Conservation (phyloP, 1,140 invertebrate species). For the Aphelinus atriplicis region DNA sequence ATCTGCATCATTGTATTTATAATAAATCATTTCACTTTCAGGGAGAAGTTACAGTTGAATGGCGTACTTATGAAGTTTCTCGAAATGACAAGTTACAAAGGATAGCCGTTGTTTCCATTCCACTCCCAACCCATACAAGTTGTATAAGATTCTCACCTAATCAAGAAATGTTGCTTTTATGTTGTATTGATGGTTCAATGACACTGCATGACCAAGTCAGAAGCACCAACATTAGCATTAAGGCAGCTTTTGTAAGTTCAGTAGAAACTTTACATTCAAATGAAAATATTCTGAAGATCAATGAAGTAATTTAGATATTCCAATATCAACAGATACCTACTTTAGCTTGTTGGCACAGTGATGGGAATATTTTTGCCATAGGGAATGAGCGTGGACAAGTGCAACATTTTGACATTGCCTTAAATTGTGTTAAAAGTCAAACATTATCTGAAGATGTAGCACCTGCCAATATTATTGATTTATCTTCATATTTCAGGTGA, state of each 20-base stretch:
- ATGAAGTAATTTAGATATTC: constrained; percentile 17
- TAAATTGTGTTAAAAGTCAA: constrained; percentile 75
- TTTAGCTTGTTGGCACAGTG: constrained; percentile 77
- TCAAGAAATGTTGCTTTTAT: constrained; percentile 77
- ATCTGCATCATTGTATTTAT: constrained; percentile 3
- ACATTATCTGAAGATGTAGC: constrained; percentile 74
- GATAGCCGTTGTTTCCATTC: constrained; percentile 74
- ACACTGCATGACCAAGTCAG: constrained; percentile 76
- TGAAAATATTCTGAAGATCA: too few species aligned
- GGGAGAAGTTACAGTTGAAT: constrained; percentile 81
- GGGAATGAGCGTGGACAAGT: constrained; percentile 79
- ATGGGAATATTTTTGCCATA: constrained; percentile 74
- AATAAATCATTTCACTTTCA: constrained; percentile 44
- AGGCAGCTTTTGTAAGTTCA: constrained; percentile 73
- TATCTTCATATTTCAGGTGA: constrained; percentile 77
- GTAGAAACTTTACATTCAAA: background rate
- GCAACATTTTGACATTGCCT: constrained; percentile 80
- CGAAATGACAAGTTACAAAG: constrained; percentile 74
- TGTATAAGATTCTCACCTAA: constrained; percentile 74
- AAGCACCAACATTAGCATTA: constrained; percentile 71
- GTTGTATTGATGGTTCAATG: constrained; percentile 80
- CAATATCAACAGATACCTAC: constrained; percentile 70
- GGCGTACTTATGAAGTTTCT: constrained; percentile 77
- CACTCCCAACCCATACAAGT: constrained; percentile 77
- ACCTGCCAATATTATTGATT: constrained; percentile 72